These are phyloP conservation scores for Euura saliciscinereae DNA, from an alignment of 1,140 invertebrate genomes.

Conservation along the genomic window DNA sequence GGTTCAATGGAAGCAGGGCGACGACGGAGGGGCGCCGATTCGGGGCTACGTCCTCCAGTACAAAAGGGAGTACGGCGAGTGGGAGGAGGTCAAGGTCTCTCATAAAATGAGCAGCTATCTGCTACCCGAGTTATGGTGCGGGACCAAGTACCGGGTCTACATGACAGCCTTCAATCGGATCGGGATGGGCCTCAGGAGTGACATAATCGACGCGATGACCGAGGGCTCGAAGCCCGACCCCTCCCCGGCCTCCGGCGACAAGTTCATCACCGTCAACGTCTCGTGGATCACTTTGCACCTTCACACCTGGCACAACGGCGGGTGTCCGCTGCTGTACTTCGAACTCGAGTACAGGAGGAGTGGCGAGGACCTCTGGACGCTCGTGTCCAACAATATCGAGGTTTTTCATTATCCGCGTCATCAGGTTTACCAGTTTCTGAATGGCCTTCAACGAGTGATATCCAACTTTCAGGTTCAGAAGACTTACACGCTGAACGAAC, in stretches of 20 bases:
- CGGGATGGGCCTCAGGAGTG: slow-evolving; percentile 85
- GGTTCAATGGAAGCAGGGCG: slow-evolving; percentile 63
- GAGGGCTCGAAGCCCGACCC: slow-evolving; percentile 85
- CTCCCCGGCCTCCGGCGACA: slow-evolving; percentile 61
- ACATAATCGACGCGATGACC: slow-evolving; percentile 82
- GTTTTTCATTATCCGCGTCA: slow-evolving; percentile 29
- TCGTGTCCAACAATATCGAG: slow-evolving; percentile 66
- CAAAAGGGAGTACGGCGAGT: slow-evolving; percentile 86
- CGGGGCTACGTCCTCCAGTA: slow-evolving; percentile 85
- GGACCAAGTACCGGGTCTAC: slow-evolving; percentile 85
- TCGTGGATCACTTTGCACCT: slow-evolving; percentile 89
- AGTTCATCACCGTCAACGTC: slow-evolving; percentile 85
- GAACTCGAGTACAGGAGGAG: slow-evolving; percentile 78
- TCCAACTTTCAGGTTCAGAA: slow-evolving; percentile 59
- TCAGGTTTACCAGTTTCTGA: not conserved
- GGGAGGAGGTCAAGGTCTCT: slow-evolving; percentile 84
- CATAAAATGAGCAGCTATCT: slow-evolving; percentile 79
- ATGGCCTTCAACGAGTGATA: not conserved
- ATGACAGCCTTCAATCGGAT: slow-evolving; percentile 89
- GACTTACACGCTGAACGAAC: slow-evolving; percentile 78
- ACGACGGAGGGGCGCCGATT: slow-evolving; percentile 61
- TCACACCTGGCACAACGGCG: slow-evolving; percentile 86
- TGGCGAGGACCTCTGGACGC: slow-evolving; percentile 63
- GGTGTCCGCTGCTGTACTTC: slow-evolving; percentile 88
- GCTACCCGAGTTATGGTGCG: slow-evolving; percentile 83